A percentile compares a stretch with the other conserved stretches of the same genome.
These are phyloP conservation scores for Liodrosophila aerea DNA, from an alignment of 2,888 invertebrate species.

Conservation along the genomic window DNA sequence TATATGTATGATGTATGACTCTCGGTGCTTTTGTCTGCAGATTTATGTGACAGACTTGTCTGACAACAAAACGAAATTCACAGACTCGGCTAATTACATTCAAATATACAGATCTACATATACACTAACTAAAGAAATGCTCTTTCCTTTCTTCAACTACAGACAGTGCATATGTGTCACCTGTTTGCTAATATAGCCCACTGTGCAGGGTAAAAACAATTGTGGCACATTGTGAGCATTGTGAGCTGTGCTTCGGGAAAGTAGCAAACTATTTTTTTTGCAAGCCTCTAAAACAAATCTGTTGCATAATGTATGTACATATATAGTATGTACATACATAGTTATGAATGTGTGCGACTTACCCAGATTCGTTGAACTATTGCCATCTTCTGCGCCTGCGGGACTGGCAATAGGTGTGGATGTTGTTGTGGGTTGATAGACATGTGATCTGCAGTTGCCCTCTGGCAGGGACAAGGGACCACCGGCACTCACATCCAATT, in stretches of 20 bases:
- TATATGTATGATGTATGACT: conserved; percentile 23
- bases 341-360: conserved; percentile 33
- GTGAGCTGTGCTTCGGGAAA: conserved; percentile 38
- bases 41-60: conserved; percentile 22
- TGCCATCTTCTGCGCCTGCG: conserved; percentile 36
- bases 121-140: not conserved
- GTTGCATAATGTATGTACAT: not conserved
- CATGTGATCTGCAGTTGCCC: conserved; percentile 50
- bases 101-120: conserved; percentile 4
- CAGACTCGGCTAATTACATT: conserved; percentile 41
- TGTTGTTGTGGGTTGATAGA: conserved; percentile 57
- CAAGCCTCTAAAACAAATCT: conserved; percentile 3
- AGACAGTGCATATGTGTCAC: not conserved
- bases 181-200: conserved; percentile 5
- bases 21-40: conserved; percentile 20
- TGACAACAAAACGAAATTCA: conserved; percentile 42
- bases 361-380: conserved; percentile 63
- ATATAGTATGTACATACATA: not conserved
- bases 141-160: conserved; percentile 3
- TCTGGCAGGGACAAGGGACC: conserved; percentile 80
- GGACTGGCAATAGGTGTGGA: conserved; percentile 67
- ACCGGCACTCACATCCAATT: conserved; percentile 72
- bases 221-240: conserved; percentile 47
- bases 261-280: conserved; percentile 38
- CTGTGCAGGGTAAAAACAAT: conserved; percentile 53